Conservation (phyloP, 2,888 invertebrate species). For the Entomobrya proxima region DNA sequence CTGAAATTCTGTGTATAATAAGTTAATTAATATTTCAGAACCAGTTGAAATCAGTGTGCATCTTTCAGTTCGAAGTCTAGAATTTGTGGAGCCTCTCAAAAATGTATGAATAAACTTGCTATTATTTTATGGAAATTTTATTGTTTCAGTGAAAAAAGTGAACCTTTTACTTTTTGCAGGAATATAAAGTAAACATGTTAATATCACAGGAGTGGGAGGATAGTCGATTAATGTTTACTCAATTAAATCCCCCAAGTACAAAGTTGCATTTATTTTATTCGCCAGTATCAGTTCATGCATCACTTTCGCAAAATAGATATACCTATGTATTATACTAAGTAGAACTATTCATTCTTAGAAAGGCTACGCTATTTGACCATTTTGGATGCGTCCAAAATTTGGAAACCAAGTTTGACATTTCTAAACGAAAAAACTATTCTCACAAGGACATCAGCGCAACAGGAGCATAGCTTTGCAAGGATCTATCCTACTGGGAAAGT, state of each 20-base stretch:
- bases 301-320: too few species aligned
- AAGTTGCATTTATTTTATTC: too few species aligned
- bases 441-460: conserved; percentile 13
- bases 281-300: too few species aligned
- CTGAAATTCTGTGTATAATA: background rate
- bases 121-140: background rate
- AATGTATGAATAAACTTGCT: conserved; percentile 27
- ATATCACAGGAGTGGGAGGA: conserved; percentile 57
- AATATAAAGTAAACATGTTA: conserved; percentile 36
- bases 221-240: conserved; percentile 26
- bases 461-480: conserved; percentile 39
- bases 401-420: conserved; percentile 49
- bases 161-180: conserved; percentile 1
- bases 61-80: conserved; percentile 17
- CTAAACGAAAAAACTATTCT: conserved; percentile 42
- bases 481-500: conserved; percentile 43
- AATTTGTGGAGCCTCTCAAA: conserved; percentile 44
- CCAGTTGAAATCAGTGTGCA: conserved; percentile 50
- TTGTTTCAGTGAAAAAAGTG: background rate
- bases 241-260: conserved; percentile 56
- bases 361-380: conserved; percentile 41
- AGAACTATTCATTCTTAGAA: conserved; percentile 12
- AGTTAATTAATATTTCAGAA: conserved; percentile 24
- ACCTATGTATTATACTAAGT: background rate
- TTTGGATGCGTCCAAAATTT: conserved; percentile 36